Base-by-base conservation (phyloP, 2,888 invertebrate species). In the Phytoseiulus persimilis region DNA sequence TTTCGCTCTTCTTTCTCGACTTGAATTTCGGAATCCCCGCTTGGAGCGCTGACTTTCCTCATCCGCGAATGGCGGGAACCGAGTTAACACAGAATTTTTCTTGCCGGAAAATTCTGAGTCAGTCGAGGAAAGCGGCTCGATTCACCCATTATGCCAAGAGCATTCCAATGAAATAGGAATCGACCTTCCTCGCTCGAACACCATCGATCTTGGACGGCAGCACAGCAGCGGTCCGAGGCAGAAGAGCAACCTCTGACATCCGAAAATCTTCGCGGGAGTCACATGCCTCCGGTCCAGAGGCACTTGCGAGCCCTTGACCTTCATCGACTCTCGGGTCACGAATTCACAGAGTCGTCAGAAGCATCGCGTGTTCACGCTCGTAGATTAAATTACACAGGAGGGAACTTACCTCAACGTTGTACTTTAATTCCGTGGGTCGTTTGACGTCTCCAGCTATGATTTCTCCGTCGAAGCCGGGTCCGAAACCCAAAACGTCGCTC, bases 361-460 rank as follows among this genome's bases (percentile, higher is more conserved):
- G 28, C n/a, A n/a, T n/a, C n/a, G n/a, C n/a, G n/a, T n/a, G n/a
- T n/a, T n/a, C n/a, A n/a, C n/a, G n/a, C n/a, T n/a, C n/a, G n/a
- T n/a, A n/a, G n/a, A n/a, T n/a, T n/a, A n/a, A n/a, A n/a, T n/a
- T n/a, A n/a, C n/a, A n/a, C n/a, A n/a, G n/a, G n/a, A n/a, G n/a
- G n/a, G n/a, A 3, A 33, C 87, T 87, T 23, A 87, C 87, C 87
- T 87, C 87, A n/a, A 87, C 87, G n/a, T 87, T 87, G 32, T 87
- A 87, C 5, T 32, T 23, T n/a, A 87, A 39, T 6, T 33, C 45
- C 33, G 87, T 32, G 32, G 87, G 87, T 33, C 87, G 32, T 31
- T 45, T 33, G 32, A 87, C 9, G 87, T 33, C 31, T 87, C 87
- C 87, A 0, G 32, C 87, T 28, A 87, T 87, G 32, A 87, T 87